Evolutionary conservation across 2,797 vertebrate genomes (phyloP).

Genomic region (Arrhamphus sclerolepis): DNA sequence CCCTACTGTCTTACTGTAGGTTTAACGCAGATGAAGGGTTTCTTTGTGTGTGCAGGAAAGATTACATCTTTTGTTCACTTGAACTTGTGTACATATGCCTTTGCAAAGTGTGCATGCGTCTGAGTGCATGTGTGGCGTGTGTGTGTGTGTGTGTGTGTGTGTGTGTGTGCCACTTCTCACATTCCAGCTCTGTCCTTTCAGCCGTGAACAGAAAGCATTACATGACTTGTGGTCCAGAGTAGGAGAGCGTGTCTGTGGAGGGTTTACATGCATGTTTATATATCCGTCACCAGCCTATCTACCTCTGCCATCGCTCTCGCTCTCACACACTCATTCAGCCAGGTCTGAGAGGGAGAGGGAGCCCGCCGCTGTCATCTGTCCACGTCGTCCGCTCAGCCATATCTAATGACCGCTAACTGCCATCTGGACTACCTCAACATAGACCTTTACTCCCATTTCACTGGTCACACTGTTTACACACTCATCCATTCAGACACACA

Average conservation of each 20-base stretch:
- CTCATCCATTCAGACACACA: background rate
- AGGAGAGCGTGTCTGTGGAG: background rate
- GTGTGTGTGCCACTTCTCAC: constrained; percentile 18
- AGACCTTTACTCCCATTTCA: constrained; percentile 58
- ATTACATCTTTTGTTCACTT: constrained; percentile 27
- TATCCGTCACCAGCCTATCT: constrained; percentile 43
- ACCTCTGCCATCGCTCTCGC: constrained; percentile 19
- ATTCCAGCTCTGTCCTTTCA: constrained; percentile 21
- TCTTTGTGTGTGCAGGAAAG: constrained; percentile 51
- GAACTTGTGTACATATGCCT: constrained; percentile 13
- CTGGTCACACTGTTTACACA: constrained; percentile 25
- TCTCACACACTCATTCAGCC: constrained; percentile 22
- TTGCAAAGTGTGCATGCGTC: constrained; percentile 3
- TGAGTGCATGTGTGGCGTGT: constrained; percentile 8
- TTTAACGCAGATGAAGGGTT: constrained; percentile 54
- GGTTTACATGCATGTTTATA: constrained; percentile 38
- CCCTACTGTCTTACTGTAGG: constrained; percentile 62
- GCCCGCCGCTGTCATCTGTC: constrained; percentile 40
- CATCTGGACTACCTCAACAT: constrained; percentile 71
- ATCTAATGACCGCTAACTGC: constrained; percentile 68
- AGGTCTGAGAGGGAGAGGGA: constrained; percentile 15
- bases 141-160: background rate
- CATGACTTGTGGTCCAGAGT: background rate
- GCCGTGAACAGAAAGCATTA: constrained; percentile 11
- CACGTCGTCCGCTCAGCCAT: constrained; percentile 38